Conservation (phyloP, 2,797 vertebrate genomes). For the Poecilia picta region DNA sequence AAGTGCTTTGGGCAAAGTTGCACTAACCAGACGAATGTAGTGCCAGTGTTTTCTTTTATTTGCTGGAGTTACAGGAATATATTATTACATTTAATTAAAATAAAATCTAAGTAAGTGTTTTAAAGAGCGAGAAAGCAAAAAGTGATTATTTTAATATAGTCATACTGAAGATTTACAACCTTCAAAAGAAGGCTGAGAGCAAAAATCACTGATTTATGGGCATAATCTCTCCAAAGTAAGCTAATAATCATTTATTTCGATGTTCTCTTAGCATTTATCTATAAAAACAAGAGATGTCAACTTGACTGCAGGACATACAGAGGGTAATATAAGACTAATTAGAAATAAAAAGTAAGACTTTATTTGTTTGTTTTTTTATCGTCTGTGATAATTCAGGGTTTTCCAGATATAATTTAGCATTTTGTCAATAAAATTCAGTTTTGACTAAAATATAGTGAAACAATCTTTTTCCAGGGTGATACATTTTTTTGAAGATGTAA, state of each 20-base stretch:
- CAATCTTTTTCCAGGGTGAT: neutral
- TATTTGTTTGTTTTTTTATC: no score
- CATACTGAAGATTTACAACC: neutral
- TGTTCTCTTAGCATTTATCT: neutral
- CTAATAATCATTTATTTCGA: neutral
- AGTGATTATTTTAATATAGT: neutral
- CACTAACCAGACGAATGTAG: neutral
- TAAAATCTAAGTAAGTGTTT: neutral
- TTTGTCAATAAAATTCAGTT: neutral
- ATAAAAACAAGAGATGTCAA: neutral
- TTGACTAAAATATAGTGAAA: neutral
- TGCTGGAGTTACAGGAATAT: neutral
- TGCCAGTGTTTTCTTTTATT: neutral
- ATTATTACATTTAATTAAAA: neutral
- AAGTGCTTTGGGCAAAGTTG: neutral
- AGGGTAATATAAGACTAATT: neutral
- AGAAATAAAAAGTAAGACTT: neutral
- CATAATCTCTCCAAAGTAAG: neutral
- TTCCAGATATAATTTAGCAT: neutral
- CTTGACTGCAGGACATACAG: neutral
- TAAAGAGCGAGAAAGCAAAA: neutral
- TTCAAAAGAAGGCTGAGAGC: neutral
- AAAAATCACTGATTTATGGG: neutral
- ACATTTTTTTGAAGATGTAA: neutral
- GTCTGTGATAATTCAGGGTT: neutral